phyloP scores from a whole-genome alignment of 64 coral and sea anemone species.

The Montipora sp. region DNA sequence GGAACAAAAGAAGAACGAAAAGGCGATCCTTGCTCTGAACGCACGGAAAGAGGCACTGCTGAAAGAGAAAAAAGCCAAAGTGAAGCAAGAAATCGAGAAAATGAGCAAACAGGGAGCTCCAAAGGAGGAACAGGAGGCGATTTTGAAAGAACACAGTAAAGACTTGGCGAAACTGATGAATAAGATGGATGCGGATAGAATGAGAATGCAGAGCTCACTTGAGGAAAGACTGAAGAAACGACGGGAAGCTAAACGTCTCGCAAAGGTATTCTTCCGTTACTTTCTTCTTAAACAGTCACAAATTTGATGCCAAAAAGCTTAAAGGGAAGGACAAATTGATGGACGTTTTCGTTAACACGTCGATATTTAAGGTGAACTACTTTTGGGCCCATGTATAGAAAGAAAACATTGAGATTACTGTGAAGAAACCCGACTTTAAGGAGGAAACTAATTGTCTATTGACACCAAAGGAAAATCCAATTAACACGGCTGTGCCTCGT shows the following conservation, averaged over 20 bases:
- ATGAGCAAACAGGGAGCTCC: conserved; percentile 88
- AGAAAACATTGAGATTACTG: no score
- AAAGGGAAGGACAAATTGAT: no score
- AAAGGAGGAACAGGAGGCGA: conserved; percentile 87
- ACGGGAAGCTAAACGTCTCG: conserved; percentile 87
- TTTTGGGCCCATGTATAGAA: no score
- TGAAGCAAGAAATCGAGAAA: conserved; percentile 95
- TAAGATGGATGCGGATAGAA: conserved; percentile 98
- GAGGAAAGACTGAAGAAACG: conserved; percentile 94
- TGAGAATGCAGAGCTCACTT: conserved; percentile 98
- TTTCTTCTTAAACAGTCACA: not conserved
- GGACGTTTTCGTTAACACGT: no score
- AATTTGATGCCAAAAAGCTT: no score
- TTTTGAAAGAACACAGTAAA: conserved; percentile 99
- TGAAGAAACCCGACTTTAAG: no score
- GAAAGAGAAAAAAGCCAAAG: conserved; percentile 95
- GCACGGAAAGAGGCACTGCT: conserved; percentile 93
- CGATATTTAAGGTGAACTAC: no score
- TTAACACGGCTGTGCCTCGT: no score
- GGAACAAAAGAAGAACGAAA: conserved; percentile 97
- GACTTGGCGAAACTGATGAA: conserved; percentile 97
- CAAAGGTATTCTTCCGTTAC: conserved; percentile 34
- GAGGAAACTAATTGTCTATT: no score
- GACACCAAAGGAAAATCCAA: no score
- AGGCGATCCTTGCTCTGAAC: conserved; percentile 90